A percentile compares a stretch with the other conserved stretches of the same genome.
These are phyloP conservation scores for Pachliopta kotzebuea DNA, from an alignment of 2,888 invertebrate species.

Conservation along the genomic window DNA sequence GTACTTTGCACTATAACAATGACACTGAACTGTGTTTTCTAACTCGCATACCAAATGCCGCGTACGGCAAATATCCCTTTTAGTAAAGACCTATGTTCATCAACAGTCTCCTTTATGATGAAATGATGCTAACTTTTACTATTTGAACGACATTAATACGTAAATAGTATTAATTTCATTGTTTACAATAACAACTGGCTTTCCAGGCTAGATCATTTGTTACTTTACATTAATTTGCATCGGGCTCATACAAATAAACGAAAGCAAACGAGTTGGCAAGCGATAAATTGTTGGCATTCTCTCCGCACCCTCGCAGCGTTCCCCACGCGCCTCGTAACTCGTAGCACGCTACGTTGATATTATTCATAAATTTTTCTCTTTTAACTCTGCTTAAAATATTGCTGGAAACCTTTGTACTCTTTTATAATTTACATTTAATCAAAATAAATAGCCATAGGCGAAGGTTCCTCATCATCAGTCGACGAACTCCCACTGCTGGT, in stretches of 20 bases:
- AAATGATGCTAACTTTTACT: too few species aligned
- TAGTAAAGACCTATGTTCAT: too few species aligned
- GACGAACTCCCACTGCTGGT: too few species aligned
- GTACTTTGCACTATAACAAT: too few species aligned
- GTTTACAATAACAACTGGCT: neutral
- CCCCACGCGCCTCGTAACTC: constrained; percentile 19
- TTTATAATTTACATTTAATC: neutral
- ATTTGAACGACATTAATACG: too few species aligned
- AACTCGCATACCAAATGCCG: too few species aligned
- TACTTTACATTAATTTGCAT: constrained; percentile 16
- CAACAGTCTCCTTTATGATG: too few species aligned
- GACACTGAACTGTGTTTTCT: too few species aligned
- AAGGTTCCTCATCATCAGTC: neutral
- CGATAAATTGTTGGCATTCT: constrained; percentile 27
- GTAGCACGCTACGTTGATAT: constrained; percentile 20
- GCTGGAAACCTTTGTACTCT: neutral
- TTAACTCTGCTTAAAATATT: constrained; percentile 14
- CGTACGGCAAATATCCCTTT: too few species aligned
- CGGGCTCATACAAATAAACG: constrained; percentile 19
- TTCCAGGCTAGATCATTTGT: neutral
- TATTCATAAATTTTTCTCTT: constrained; percentile 16
- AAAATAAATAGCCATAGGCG: neutral
- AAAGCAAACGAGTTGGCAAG: constrained; percentile 23
- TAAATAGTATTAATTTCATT: neutral
- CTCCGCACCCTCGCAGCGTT: constrained; percentile 25